Conservation (phyloP, 2,113 vertebrate genomes). For the Prunella himalayana region DNA sequence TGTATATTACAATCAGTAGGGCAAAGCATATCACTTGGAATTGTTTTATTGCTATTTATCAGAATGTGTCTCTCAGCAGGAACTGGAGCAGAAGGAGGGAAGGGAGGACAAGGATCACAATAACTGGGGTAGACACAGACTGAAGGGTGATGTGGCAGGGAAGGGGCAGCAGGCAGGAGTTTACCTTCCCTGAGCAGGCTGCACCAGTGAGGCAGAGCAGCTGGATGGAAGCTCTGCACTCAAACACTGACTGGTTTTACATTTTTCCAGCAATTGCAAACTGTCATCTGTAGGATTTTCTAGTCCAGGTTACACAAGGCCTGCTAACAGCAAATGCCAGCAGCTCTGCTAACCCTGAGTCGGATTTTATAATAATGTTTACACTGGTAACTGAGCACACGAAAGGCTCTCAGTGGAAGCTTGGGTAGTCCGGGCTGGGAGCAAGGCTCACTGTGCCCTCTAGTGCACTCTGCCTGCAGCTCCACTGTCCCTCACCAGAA, state of each 20-base stretch:
- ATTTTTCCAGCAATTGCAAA: background rate
- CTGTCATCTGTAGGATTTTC: background rate
- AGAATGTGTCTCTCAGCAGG: background rate
- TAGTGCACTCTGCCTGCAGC: background rate
- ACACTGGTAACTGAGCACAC: background rate
- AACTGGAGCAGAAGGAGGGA: background rate
- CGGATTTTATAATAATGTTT: background rate
- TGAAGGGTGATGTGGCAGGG: background rate
- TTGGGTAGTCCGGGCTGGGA: background rate
- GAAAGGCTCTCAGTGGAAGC: background rate
- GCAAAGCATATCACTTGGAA: background rate
- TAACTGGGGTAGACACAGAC: background rate
- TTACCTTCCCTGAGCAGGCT: background rate
- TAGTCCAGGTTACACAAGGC: background rate
- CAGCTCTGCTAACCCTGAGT: background rate
- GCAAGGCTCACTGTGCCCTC: slow-evolving; percentile 19
- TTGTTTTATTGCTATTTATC: background rate
- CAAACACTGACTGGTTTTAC: background rate
- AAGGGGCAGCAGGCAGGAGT: background rate
- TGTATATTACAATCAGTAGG: no score
- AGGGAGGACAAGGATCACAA: background rate
- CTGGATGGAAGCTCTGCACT: background rate
- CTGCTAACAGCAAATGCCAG: background rate
- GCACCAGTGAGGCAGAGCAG: background rate
- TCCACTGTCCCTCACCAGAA: background rate